A percentile compares a stretch with the other conserved stretches of the same genome.
Conservation (phyloP, 2,888 invertebrate genomes). For the Penaeus monodon region DNA sequence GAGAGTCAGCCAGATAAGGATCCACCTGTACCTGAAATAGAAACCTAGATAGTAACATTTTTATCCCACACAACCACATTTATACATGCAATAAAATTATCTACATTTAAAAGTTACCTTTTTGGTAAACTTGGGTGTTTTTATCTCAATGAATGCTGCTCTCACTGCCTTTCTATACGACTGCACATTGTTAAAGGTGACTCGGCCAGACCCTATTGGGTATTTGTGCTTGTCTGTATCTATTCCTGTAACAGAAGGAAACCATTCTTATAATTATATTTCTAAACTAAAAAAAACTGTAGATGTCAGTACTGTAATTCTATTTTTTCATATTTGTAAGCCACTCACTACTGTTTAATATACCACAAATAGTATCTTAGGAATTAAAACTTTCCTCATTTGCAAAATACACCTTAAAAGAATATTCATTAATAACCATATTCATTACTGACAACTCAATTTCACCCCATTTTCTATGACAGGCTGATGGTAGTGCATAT, state of each 20-base stretch:
- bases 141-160: slow-evolving; percentile 93
- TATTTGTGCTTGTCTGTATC: slow-evolving; percentile 98
- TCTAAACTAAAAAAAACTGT: too few relatives aligned
- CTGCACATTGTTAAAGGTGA: slow-evolving; percentile 86
- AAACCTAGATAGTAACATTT: slow-evolving; percentile 26
- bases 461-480: too few relatives aligned
- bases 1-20: slow-evolving; percentile 95
- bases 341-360: too few relatives aligned
- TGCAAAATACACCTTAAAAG: too few relatives aligned
- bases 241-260: slow-evolving; percentile 77
- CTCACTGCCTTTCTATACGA: slow-evolving; percentile 91
- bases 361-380: too few relatives aligned
- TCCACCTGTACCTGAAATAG: slow-evolving; percentile 88
- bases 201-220: slow-evolving; percentile 97
- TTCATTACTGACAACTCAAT: too few relatives aligned
- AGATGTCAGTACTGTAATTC: too few relatives aligned
- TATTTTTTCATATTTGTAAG: too few relatives aligned
- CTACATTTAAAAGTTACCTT: slow-evolving; percentile 75
- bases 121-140: slow-evolving; percentile 91
- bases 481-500: too few relatives aligned
- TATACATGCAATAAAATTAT: not conserved
- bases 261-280: too few relatives aligned
- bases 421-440: too few relatives aligned
- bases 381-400: too few relatives aligned
- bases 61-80: not conserved